Conservation (phyloP, 2,888 invertebrate species). For the Nephrotoma appendiculata region DNA sequence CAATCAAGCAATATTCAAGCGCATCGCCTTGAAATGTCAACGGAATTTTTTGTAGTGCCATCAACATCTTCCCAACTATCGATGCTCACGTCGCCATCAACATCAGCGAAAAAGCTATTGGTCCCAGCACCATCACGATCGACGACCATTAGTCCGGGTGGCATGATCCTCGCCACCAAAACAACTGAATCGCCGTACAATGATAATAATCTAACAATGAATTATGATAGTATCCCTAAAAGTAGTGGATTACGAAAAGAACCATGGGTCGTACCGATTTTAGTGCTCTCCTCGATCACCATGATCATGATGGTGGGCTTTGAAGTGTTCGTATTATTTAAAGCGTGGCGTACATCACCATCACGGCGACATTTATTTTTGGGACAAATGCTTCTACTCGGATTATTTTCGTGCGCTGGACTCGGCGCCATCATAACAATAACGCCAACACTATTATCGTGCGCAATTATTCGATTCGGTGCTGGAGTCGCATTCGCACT, state of each 20-base stretch:
- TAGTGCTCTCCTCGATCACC: slow-evolving; percentile 68
- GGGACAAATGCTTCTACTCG: slow-evolving; percentile 73
- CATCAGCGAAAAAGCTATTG: background rate
- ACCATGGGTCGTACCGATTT: slow-evolving; percentile 81
- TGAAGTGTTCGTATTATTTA: slow-evolving; percentile 79
- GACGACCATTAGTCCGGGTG: slow-evolving; percentile 21
- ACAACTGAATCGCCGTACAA: slow-evolving; percentile 9
- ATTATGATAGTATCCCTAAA: slow-evolving; percentile 9
- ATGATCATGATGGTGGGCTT: slow-evolving; percentile 76
- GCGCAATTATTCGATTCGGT: slow-evolving; percentile 67
- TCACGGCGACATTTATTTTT: slow-evolving; percentile 73
- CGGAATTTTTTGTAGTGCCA: slow-evolving; percentile 69
- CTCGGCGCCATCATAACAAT: slow-evolving; percentile 65
- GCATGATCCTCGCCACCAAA: slow-evolving; percentile 19
- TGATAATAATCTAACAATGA: slow-evolving; percentile 8
- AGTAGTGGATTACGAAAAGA: slow-evolving; percentile 45
- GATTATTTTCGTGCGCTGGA: slow-evolving; percentile 67
- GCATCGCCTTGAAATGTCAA: slow-evolving; percentile 60
- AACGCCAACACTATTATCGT: slow-evolving; percentile 63
- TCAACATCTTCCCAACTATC: slow-evolving; percentile 31
- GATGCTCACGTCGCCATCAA: background rate
- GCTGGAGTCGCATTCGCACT: slow-evolving; percentile 72
- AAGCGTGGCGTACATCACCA: slow-evolving; percentile 68
- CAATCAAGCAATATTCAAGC: slow-evolving; percentile 17
- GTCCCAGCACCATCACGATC: slow-evolving; percentile 19